Conservation (phyloP, 64 coral and sea anemone genomes). For the Astreopora myriophthalma region DNA sequence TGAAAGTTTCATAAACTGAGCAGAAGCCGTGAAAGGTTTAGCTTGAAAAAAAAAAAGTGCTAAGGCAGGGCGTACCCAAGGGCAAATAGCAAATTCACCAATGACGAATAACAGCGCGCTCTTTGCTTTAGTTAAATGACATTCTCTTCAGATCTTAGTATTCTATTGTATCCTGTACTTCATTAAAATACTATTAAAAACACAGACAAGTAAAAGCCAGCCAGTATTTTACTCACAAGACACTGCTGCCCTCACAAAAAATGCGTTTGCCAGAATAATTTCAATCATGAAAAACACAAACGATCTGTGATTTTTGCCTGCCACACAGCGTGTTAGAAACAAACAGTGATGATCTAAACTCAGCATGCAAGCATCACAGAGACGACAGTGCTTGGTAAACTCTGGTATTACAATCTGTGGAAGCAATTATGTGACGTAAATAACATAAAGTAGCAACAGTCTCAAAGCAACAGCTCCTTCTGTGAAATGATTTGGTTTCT, state of each 20-base stretch:
- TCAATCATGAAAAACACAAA: constrained; percentile 75
- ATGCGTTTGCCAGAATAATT: constrained; percentile 61
- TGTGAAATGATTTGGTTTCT: too few species aligned
- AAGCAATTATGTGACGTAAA: background rate
- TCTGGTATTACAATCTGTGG: constrained; percentile 69
- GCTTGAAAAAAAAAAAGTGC: too few species aligned
- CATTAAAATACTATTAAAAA: too few species aligned
- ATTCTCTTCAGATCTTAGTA: too few species aligned
- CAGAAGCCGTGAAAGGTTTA: too few species aligned
- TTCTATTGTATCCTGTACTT: too few species aligned
- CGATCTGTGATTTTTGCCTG: constrained; percentile 80
- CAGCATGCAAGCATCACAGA: constrained; percentile 76
- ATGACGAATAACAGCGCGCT: too few species aligned
- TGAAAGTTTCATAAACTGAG: too few species aligned
- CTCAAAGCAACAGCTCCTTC: background rate
- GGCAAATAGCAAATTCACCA: too few species aligned
- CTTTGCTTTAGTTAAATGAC: too few species aligned
- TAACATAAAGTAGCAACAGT: background rate
- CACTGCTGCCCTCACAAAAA: constrained; percentile 78
- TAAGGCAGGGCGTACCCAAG: too few species aligned
- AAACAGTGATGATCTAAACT: constrained; percentile 95
- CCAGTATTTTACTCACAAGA: constrained; percentile 73
- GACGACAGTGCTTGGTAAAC: constrained; percentile 84
- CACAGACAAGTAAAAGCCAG: too few species aligned
- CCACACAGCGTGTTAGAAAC: constrained; percentile 91